Evolutionary conservation across 2,113 vertebrate genomes (phyloP).

Genomic region (Rhynchomys soricoides): DNA sequence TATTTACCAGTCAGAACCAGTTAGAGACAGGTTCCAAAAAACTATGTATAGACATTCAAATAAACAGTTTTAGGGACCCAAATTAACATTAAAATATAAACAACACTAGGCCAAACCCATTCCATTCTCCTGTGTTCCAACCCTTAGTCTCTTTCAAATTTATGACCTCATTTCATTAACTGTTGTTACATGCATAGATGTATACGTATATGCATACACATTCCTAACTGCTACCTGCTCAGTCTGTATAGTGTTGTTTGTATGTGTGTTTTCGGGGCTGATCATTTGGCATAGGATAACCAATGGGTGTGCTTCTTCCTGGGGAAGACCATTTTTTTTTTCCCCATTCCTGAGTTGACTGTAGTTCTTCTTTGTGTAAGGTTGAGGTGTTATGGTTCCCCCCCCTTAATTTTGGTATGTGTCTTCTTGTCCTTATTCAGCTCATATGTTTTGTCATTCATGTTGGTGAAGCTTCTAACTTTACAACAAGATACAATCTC

Average conservation of each 20-base stretch:
- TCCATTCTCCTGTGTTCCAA: background rate
- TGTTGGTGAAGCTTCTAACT: background rate
- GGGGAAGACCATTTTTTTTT: too few species aligned
- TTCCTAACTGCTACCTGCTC: background rate
- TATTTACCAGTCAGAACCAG: too few species aligned
- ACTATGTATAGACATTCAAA: too few species aligned
- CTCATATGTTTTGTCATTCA: background rate
- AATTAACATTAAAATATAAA: too few species aligned
- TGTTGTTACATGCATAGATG: background rate
- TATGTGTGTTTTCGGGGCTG: background rate
- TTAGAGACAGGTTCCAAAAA: too few species aligned
- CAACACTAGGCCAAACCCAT: too few species aligned
- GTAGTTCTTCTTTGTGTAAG: background rate
- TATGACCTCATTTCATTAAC: background rate
- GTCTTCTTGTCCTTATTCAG: background rate
- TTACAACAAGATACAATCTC: background rate
- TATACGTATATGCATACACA: background rate
- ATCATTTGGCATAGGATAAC: background rate
- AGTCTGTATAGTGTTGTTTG: background rate
- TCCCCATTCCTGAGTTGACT: background rate
- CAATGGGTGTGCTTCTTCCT: too few species aligned
- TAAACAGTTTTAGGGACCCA: background rate
- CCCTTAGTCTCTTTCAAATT: background rate
- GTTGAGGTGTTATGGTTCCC: background rate
- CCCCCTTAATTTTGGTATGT: too few species aligned